A percentile compares a stretch with the other conserved stretches of the same genome.
phyloP scores from a whole-genome alignment of 2,888 invertebrate genomes.

The Latrodectus hesperus region DNA sequence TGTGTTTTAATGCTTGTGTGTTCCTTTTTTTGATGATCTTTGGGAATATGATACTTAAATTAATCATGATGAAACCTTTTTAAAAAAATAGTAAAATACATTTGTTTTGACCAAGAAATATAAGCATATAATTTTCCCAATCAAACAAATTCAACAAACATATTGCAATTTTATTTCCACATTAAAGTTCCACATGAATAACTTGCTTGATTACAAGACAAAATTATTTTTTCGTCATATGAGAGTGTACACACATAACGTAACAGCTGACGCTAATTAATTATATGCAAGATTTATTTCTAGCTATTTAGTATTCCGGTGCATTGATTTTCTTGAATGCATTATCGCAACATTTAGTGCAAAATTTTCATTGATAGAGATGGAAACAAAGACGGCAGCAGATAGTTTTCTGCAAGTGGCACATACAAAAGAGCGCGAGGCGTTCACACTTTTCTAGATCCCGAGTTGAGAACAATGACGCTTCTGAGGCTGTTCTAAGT shows the following conservation, averaged over 20 bases:
- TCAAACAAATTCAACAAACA: too few species aligned
- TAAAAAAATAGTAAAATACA: too few species aligned
- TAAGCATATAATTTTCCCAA: too few species aligned
- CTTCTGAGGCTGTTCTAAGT: not conserved
- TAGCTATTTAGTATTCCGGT: constrained; percentile 26
- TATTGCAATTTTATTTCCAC: too few species aligned
- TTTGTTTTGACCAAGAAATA: too few species aligned
- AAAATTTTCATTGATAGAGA: constrained; percentile 5
- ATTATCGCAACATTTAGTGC: constrained; percentile 5
- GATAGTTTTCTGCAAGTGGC: constrained; percentile 12
- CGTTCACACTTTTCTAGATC: constrained; percentile 20
- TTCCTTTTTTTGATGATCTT: too few species aligned
- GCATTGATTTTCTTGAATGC: constrained; percentile 29
- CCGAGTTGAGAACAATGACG: not conserved
- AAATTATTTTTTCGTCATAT: constrained; percentile 9
- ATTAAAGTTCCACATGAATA: too few species aligned
- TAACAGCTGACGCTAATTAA: constrained; percentile 56
- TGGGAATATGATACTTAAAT: too few species aligned
- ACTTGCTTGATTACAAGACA: not conserved
- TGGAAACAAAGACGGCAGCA: constrained; percentile 28
- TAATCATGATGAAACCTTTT: too few species aligned
- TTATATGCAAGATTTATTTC: constrained; percentile 41
- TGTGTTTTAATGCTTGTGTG: too few species aligned
- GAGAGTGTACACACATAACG: constrained; percentile 29
- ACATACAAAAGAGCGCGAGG: constrained; percentile 19